Evolutionary conservation across 2,888 invertebrate species (phyloP), one percentile per base, ranked within the genome.

Genomic region (Meiosimyza decipiens): DNA sequence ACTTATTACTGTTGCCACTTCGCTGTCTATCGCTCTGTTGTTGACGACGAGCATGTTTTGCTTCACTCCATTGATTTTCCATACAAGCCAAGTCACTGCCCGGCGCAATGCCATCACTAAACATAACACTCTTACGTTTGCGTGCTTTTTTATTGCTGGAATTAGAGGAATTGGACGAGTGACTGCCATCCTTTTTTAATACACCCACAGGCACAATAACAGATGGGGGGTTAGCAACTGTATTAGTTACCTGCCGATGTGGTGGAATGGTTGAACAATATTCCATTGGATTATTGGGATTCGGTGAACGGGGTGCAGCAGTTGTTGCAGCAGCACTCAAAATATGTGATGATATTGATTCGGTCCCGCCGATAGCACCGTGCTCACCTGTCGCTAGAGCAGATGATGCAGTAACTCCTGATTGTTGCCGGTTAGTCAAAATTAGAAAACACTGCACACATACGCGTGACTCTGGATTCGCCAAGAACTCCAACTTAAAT

Each of bases 141-240:
- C 89, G 88, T 0, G 80, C 80, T 78, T 82, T 84, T 71, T 89
- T 88, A 49, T 80, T 80, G 70, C 82, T 83, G 6, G 82, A 82
- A 54, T 76, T 77, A 2, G 78, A 77, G 1, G 79, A 78, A 50
- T 81, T 82, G 47, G 85, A 84, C 0, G 85, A 85, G 59, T 82
- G 82, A 68, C 88, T 88, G 71, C 89, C 89, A 81, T 84, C 83
- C 71, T 86, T 85, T 83, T 94, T 94, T 3, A 95, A 88, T 49
- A 95, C 95, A 4, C 94, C 93, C n/a, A 93, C 93, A 11, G 94
- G 94, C 54, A 95, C 94, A 90, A 95, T 92, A n/a, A 95, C 94
- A 47, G 92, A 91, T 7, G 94, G 93, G 1, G 85, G 88, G 89
- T 88, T 88, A 87, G 88, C 78, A 82, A 82, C 81, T 0, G 79